phyloP scores from a whole-genome alignment of 1,140 invertebrate species.

The Notospermus geniculatus region DNA sequence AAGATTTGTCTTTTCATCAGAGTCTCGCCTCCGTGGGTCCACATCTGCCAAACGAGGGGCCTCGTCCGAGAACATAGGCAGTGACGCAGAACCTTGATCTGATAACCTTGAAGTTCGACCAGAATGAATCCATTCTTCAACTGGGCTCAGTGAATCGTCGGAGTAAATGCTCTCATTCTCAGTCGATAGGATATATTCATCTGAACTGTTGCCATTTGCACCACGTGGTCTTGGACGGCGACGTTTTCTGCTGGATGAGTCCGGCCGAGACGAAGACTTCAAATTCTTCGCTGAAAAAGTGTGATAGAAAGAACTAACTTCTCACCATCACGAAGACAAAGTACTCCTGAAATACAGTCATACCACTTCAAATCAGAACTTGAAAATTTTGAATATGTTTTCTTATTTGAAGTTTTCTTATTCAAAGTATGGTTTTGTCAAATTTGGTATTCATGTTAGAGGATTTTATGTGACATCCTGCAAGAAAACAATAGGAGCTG shows the following conservation, averaged over 20 bases:
- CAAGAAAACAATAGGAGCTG: too few relatives aligned
- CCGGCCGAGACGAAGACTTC: background rate
- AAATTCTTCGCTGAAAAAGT: too few relatives aligned
- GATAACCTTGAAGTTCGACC: background rate
- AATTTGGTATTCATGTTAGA: too few relatives aligned
- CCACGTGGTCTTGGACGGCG: conserved; percentile 25
- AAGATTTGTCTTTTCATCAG: background rate
- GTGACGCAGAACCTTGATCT: background rate
- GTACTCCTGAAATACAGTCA: too few relatives aligned
- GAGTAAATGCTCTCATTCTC: conserved; percentile 44
- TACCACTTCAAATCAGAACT: too few relatives aligned
- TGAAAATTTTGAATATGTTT: too few relatives aligned
- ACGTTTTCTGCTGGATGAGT: conserved; percentile 27
- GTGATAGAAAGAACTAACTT: too few relatives aligned
- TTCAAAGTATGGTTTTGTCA: too few relatives aligned
- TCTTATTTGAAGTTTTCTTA: too few relatives aligned
- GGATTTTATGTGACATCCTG: too few relatives aligned
- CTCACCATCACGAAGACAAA: too few relatives aligned
- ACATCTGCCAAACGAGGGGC: conserved; percentile 5
- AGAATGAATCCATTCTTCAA: conserved; percentile 1
- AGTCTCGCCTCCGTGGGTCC: background rate
- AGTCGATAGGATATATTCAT: conserved; percentile 41
- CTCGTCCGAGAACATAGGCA: background rate
- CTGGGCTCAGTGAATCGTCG: conserved; percentile 32
- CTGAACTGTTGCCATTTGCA: conserved; percentile 32